Evolutionary conservation across 2,113 vertebrate genomes (phyloP).

Genomic region (Mormyrus iriodes): DNA sequence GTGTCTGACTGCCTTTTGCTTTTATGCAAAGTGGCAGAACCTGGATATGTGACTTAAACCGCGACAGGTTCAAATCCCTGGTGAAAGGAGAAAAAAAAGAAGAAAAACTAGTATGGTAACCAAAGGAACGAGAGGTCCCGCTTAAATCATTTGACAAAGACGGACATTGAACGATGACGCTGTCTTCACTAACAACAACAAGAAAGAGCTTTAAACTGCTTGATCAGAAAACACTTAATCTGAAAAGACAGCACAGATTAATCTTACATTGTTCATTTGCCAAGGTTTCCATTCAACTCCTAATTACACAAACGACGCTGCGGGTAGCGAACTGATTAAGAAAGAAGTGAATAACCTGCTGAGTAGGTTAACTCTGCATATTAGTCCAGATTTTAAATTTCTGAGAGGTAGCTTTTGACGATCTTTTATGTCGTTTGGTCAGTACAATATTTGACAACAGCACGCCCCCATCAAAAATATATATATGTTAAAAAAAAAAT

Average conservation of each 20-base stretch:
- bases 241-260: slow-evolving; percentile 1
- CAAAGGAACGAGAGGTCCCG: not conserved
- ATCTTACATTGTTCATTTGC: slow-evolving; percentile 12
- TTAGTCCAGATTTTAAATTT: not conserved
- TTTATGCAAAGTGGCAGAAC: not conserved
- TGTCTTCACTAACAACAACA: not conserved
- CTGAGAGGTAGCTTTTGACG: not conserved
- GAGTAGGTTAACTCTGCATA: not conserved
- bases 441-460: not conserved
- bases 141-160: not conserved
- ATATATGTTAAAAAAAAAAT: too few relatives aligned
- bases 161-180: not conserved
- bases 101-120: not conserved
- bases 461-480: not conserved
- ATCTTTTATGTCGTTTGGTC: not conserved
- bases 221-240: not conserved
- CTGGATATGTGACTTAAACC: not conserved
- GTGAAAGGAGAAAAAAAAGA: not conserved
- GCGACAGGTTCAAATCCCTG: not conserved
- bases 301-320: not conserved
- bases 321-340: not conserved
- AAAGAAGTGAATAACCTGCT: not conserved
- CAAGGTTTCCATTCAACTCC: not conserved
- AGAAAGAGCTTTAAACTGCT: not conserved
- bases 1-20: not conserved